A percentile compares a stretch with the other conserved stretches of the same genome.
These are phyloP conservation scores for Trichonephila clavata DNA, from an alignment of 1,140 invertebrate species.

Conservation along the genomic window DNA sequence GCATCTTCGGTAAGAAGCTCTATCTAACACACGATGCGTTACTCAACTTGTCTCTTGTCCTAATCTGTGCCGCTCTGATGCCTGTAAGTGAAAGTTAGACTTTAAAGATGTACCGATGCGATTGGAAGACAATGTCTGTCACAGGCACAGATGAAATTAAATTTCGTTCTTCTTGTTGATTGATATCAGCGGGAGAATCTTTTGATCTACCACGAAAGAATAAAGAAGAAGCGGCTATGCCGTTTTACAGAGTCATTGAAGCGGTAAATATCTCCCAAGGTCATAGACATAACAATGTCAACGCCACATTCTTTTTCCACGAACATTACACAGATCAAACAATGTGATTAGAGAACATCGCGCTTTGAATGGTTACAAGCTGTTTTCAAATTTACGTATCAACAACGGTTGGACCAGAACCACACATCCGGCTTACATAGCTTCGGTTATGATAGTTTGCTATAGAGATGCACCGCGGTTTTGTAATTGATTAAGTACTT, in stretches of 20 bases:
- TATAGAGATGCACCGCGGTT: background rate
- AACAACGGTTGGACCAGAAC: background rate
- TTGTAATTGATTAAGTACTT: background rate
- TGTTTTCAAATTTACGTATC: background rate
- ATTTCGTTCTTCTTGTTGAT: constrained; percentile 42
- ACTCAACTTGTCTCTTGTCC: background rate
- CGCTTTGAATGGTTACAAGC: background rate
- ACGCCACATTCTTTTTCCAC: background rate
- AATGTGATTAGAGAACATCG: background rate
- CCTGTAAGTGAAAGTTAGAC: constrained; percentile 40
- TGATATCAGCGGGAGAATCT: constrained; percentile 60
- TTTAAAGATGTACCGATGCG: constrained; percentile 26
- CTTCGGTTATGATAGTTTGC: background rate
- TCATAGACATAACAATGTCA: constrained; percentile 58
- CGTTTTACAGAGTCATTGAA: constrained; percentile 44
- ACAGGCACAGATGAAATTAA: constrained; percentile 42
- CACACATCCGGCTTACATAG: background rate
- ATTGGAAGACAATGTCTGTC: constrained; percentile 51
- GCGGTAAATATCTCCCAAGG: constrained; percentile 60
- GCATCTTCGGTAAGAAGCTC: background rate
- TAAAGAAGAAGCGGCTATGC: constrained; percentile 12
- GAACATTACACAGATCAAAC: constrained; percentile 16
- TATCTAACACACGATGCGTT: constrained; percentile 5
- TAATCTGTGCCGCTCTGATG: background rate
- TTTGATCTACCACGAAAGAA: constrained; percentile 25